phyloP scores from a whole-genome alignment of 2,113 vertebrate species.

The Cavia porcellus region DNA sequence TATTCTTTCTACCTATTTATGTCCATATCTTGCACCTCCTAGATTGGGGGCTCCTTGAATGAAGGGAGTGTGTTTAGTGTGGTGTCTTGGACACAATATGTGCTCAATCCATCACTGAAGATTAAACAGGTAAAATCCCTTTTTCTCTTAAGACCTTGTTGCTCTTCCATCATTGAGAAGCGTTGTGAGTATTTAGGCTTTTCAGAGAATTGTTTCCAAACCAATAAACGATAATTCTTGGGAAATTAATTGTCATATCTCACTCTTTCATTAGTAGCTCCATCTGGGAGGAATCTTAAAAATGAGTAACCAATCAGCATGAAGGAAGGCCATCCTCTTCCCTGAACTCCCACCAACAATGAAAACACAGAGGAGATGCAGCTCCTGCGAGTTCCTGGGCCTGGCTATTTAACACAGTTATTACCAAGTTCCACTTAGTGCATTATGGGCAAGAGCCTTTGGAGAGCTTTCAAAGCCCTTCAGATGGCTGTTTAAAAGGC shows the following conservation, averaged over 20 bases:
- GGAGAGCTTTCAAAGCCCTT: slow-evolving; percentile 85
- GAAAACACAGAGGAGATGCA: slow-evolving; percentile 69
- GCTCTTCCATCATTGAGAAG: slow-evolving; percentile 50
- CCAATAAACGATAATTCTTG: slow-evolving; percentile 84
- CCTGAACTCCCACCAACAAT: not conserved
- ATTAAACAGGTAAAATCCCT: slow-evolving; percentile 49
- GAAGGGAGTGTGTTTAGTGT: not conserved
- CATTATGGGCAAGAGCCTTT: slow-evolving; percentile 77
- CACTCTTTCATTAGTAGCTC: slow-evolving; percentile 76
- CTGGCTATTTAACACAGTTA: slow-evolving; percentile 77
- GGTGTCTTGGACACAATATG: not conserved
- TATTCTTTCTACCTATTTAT: not conserved
- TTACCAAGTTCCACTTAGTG: slow-evolving; percentile 79
- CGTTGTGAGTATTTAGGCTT: slow-evolving; percentile 73
- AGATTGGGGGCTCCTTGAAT: not conserved
- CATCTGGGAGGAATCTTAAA: slow-evolving; percentile 71
- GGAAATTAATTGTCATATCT: slow-evolving; percentile 82
- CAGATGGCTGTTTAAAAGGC: slow-evolving; percentile 88
- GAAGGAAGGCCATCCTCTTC: slow-evolving; percentile 34
- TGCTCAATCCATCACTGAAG: not conserved
- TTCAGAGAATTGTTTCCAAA: slow-evolving; percentile 84
- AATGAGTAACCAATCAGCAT: slow-evolving; percentile 66
- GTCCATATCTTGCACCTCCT: not conserved
- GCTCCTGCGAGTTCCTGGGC: slow-evolving; percentile 69
- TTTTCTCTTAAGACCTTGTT: slow-evolving; percentile 43